Percentiles rank a stretch among this genome's conserved stretches.
These are phyloP conservation scores for Dolichallabes microphthalmus DNA, from an alignment of 2,113 vertebrate genomes.

Conservation along the genomic window DNA sequence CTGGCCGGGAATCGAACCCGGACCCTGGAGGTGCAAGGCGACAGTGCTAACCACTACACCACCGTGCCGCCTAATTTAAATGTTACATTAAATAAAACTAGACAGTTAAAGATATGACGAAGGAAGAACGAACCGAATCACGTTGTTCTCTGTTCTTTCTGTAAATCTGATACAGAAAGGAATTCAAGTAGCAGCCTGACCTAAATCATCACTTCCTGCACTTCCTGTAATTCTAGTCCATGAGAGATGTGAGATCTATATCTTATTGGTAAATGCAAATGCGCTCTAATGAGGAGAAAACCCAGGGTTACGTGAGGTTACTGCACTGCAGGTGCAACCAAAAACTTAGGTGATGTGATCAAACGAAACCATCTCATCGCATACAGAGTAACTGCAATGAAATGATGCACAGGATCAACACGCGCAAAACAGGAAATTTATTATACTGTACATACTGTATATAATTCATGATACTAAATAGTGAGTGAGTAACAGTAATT, in stretches of 20 bases:
- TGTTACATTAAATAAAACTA: neutral
- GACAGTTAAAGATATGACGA: neutral
- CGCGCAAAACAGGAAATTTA: neutral
- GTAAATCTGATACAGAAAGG: neutral
- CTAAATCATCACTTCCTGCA: neutral
- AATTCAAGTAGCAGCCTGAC: neutral
- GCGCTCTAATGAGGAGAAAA: neutral
- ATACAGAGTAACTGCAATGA: neutral
- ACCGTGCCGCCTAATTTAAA: too few relatives aligned
- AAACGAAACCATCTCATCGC: neutral
- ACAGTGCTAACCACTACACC: too few relatives aligned
- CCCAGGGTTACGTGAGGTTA: neutral
- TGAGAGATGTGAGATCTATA: neutral
- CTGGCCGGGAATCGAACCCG: too few relatives aligned
- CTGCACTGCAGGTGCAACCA: neutral
- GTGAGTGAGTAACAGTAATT: neutral
- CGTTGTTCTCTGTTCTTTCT: neutral
- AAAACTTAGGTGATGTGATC: neutral
- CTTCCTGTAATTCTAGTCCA: neutral
- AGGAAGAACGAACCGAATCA: neutral
- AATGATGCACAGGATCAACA: too few relatives aligned
- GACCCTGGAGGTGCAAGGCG: too few relatives aligned
- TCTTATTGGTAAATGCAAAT: neutral
- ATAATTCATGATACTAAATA: neutral
- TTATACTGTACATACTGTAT: neutral